phyloP scores from a whole-genome alignment of 2,797 vertebrate genomes.

The Falco berigora region DNA sequence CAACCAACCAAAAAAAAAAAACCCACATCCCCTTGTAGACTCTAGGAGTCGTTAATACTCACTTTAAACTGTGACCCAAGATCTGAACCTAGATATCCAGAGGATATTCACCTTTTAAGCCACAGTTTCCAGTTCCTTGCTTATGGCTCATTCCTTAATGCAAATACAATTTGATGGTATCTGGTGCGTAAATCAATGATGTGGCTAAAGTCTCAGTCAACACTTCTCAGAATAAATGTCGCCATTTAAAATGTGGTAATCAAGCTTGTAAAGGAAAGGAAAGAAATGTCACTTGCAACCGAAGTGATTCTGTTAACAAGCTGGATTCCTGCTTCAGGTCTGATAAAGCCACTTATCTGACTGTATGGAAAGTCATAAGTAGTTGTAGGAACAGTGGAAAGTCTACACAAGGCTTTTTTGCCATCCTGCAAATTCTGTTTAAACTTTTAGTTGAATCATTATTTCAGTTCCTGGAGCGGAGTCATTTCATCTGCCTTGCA shows the following conservation, averaged over 20 bases:
- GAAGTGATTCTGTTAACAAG: constrained; percentile 36
- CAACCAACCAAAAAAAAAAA: neutral
- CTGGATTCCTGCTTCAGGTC: constrained; percentile 7
- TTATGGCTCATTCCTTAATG: neutral
- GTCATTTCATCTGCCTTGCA: neutral
- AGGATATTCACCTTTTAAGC: constrained; percentile 1
- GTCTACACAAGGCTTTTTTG: neutral
- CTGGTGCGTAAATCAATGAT: neutral
- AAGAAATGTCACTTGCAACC: constrained; percentile 42
- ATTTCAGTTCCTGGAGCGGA: constrained; percentile 6
- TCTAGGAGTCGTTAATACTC: neutral
- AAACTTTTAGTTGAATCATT: constrained; percentile 6
- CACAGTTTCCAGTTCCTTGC: neutral
- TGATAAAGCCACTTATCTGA: constrained; percentile 38
- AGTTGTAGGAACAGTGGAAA: constrained; percentile 9
- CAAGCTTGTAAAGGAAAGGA: constrained; percentile 14
- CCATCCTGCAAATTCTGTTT: neutral
- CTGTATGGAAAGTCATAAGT: neutral
- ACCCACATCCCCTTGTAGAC: neutral
- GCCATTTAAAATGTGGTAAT: constrained; percentile 42
- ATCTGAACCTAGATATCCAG: neutral
- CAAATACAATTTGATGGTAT: neutral
- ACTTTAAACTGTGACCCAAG: neutral
- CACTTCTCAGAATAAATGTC: constrained; percentile 33
- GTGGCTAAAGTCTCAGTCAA: neutral